Base-by-base conservation (phyloP, 2,888 invertebrate species). In the Apotomis turbidana region DNA sequence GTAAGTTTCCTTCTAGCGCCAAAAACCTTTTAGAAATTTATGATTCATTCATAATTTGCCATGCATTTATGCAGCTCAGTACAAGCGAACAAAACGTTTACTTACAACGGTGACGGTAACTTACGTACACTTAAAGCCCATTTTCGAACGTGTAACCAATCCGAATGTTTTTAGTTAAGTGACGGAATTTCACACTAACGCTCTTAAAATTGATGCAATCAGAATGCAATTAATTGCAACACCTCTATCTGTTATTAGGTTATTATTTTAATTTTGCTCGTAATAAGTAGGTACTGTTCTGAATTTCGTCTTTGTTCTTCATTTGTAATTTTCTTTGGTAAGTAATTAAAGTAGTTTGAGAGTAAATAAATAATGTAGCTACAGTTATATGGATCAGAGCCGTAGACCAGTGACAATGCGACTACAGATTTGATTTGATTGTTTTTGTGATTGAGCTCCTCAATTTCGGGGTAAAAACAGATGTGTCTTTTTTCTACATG, bases 221-320 rank as follows among this genome's bases (percentile, higher is more conserved):
- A 49, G 55, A 4, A n/a, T 36, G 66, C 55, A 54, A 57, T 46
- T 66, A 66, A 57, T 57, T 66, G 55, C 66, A 64, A 15, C 52
- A 63, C 54, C 15, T 55, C 41, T 44, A 12, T 44, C 15, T 55
- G n/a, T 57, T 46, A 66, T 66, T 57, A 66, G 27, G 54, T 55
- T 66, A 58, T 58, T 58, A 58, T 36, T 57, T 57, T 5, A 27
- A 38, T 38, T 4, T 38, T n/a, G 3, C 3, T 9, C 6, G 36
- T 57, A 66, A 46, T 57, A 46, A 64, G 58, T 57, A 46, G 55
- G 58, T 38, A 49, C 49, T 49, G 5, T 13, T 41, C 44, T 41
- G 64, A 41, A 55, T n/a, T 64, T 64, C 63, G 15, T 49, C 49
- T 41, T 64, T 15, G 63, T 54, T 44, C 13, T 52, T 54, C 41